Percentiles rank a stretch among this genome's conserved stretches.
Conservation (phyloP, 2,113 vertebrate species). For the Larimichthys crocea region DNA sequence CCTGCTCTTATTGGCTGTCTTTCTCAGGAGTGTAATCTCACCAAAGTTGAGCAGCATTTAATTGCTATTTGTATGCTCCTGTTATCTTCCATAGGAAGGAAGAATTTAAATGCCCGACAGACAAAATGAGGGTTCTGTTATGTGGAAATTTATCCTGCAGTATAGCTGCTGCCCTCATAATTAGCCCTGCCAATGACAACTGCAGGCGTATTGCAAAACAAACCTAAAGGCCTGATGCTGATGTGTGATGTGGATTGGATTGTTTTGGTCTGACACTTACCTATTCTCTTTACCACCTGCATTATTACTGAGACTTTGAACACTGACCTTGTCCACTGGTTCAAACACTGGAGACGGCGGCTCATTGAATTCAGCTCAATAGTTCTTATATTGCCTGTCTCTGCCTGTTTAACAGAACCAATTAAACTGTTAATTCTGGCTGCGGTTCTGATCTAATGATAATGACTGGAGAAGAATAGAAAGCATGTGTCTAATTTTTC, state of each 20-base stretch:
- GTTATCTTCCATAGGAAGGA: conserved; percentile 80
- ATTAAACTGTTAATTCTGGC: conserved; percentile 70
- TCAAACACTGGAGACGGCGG: conserved; percentile 31
- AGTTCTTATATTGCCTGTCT: conserved; percentile 57
- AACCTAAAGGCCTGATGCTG: conserved; percentile 66
- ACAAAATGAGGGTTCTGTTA: conserved; percentile 74
- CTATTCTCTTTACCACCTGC: conserved; percentile 50
- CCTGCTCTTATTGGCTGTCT: conserved; percentile 67
- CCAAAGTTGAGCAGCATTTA: conserved; percentile 79
- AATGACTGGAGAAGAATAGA: conserved; percentile 68
- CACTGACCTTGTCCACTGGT: conserved; percentile 62
- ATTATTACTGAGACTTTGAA: conserved; percentile 56
- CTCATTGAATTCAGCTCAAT: conserved; percentile 64
- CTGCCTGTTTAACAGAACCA: conserved; percentile 69
- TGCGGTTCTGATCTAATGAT: conserved; percentile 62
- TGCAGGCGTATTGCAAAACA: conserved; percentile 66
- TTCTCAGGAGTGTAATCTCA: conserved; percentile 74
- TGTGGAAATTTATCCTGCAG: conserved; percentile 71
- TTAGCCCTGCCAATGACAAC: conserved; percentile 74
- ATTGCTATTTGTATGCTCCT: conserved; percentile 76
- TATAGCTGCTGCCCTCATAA: conserved; percentile 69
- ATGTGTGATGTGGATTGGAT: conserved; percentile 67
- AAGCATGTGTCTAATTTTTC: conserved; percentile 43
- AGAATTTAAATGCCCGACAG: conserved; percentile 76
- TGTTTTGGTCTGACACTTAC: conserved; percentile 59